phyloP scores from a whole-genome alignment of 2,113 vertebrate species.

The Spermophilus dauricus region DNA sequence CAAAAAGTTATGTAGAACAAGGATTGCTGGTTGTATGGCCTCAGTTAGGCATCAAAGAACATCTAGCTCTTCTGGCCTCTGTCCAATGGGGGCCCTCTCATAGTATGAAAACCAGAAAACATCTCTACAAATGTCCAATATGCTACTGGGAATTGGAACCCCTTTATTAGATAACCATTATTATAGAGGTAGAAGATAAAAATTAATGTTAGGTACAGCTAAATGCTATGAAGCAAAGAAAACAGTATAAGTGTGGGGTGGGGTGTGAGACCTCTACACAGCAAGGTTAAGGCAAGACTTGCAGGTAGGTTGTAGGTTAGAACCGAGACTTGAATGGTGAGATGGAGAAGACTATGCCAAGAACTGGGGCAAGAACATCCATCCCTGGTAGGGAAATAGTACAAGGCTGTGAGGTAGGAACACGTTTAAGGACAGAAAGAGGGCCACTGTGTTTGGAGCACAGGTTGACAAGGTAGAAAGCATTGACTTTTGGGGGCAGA shows the following conservation, averaged over 20 bases:
- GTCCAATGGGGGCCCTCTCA: background rate
- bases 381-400: background rate
- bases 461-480: background rate
- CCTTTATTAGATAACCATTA: background rate
- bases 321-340: background rate
- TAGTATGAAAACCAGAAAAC: conserved; percentile 13
- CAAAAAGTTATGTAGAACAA: background rate
- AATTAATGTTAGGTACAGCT: background rate
- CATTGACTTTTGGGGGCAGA: background rate
- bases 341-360: background rate
- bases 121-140: background rate
- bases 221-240: background rate
- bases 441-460: background rate
- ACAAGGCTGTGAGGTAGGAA: background rate
- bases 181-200: background rate
- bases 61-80: background rate
- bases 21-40: background rate
- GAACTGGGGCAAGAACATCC: background rate
- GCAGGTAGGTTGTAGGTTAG: background rate
- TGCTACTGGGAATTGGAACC: background rate
- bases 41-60: background rate
- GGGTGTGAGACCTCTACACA: background rate
- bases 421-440: background rate
- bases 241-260: background rate
- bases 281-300: background rate